Evolutionary conservation across 2,888 invertebrate genomes (phyloP), one percentile per base, ranked within the genome.

Genomic region (Stomorhina lunata): DNA sequence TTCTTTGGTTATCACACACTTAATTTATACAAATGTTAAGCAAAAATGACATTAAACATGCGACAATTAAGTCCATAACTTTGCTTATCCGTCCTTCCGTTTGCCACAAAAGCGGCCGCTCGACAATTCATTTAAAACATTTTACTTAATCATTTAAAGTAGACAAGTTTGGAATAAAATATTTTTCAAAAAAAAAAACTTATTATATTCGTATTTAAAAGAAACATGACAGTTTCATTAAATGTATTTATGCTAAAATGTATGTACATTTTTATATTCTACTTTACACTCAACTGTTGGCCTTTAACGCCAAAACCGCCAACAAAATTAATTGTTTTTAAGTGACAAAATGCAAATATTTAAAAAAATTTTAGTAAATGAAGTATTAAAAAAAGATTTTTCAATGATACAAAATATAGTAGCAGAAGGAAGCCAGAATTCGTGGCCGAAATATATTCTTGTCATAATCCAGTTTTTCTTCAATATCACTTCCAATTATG

Each of bases 11-110:
- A n/a, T n/a, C n/a, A n/a, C n/a, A 5, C 57, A 50, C 22, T 68
- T 73, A 73, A 81, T 77, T 81, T 68, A 81, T 68, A 77, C 53
- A 72, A 81, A 72, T 81, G 45, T 81, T 59, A 12, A 32, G 48
- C 66, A 68, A 57, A 57, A 61, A 45, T 55, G 66, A 68, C 66
- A 72, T 77, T 77, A 48, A 77, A 37, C 45, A 63, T 34, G 61
- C 72, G 25, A 69, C 77, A 43, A 9, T 66, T 29, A 48, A 2
- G 5, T 12, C 15, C 25, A n/a, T n/a, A n/a, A n/a, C n/a, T n/a
- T n/a, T n/a, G 43, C 37, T 29, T 25, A 32, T 10, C 15, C 2
- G 29, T 12, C 6, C 22, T n/a, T 45, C 40, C 27, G 10, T n/a
- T n/a, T 5, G 4, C 7, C 10, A 20, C 29, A 27, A 29, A 43